Evolutionary conservation across 2,797 vertebrate species (phyloP), one percentile per base, ranked within the genome.

Genomic region (Zenarchopterus dispar): DNA sequence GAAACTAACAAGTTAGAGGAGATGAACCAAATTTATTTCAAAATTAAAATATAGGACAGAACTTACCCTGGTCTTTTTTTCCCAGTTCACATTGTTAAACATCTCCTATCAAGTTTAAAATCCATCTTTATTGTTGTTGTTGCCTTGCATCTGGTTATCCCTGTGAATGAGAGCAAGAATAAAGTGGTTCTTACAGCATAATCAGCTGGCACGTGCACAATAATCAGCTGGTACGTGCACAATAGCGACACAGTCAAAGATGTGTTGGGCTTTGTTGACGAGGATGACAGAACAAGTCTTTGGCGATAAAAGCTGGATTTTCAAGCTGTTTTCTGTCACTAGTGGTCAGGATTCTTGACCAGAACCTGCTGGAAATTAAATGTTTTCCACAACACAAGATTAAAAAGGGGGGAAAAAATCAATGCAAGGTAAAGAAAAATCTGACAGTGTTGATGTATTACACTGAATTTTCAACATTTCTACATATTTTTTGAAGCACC

Each of bases 191-290:
- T 85, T 81, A 84, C 82, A 80, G 46, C 73, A 80, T 59, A 61
- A 80, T 77, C 58, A 73, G 64, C 87, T 85, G 43, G 78, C 86
- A 48, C 19, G 6, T 17, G 65, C 73, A 83, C 76, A 91, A 82
- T 79, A 62, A n/a, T 77, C 58, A 73, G 64, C 87, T 85, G 43
- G 78, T 86, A 48, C 19, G 6, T 17, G 65, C 73, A 83, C 76
- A 91, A 82, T 79, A 62, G 26, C 54, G 57, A 69, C 73, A 68
- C 77, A 87, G 86, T 88, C 67, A 55, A 68, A 31, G 42, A 67
- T 81, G 80, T 74, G 72, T 70, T 28, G 80, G 57, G 75, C 75
- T 84, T 84, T 85, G 82, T 85, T 70, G 54, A 56, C 54, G 19
- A 39, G 22, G 64, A 66, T 63, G 74, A 81, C 62, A 68, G 52